Percentiles rank a stretch among this genome's conserved stretches.
phyloP scores from a whole-genome alignment of 1,140 invertebrate genomes.

The Drosophila auraria region DNA sequence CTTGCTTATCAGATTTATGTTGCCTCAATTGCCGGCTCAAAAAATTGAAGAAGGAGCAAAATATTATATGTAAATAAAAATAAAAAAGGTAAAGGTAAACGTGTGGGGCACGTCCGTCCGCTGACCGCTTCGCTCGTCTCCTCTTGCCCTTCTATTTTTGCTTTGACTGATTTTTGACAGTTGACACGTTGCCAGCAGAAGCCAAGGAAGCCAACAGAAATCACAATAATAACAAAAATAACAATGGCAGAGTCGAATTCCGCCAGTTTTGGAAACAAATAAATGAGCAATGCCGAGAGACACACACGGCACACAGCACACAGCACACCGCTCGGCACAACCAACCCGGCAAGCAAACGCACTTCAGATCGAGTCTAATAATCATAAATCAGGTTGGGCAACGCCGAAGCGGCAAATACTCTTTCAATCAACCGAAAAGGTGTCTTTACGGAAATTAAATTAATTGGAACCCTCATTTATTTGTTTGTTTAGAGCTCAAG shows the following conservation, averaged over 20 bases:
- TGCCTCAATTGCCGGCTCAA: conserved; percentile 64
- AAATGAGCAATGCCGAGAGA: conserved; percentile 38
- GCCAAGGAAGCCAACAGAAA: conserved; percentile 27
- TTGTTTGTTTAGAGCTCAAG: neutral
- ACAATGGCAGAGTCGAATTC: conserved; percentile 16
- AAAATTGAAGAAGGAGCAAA: neutral
- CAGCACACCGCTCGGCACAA: neutral
- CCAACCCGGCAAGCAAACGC: conserved; percentile 17
- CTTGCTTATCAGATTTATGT: conserved; percentile 78
- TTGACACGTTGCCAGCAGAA: conserved; percentile 76
- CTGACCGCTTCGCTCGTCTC: neutral
- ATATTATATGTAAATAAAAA: conserved; percentile 4
- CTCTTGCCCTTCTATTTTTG: conserved; percentile 43
- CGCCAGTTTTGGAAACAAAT: conserved; percentile 19
- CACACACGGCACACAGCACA: neutral
- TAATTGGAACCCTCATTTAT: neutral
- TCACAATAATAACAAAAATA: conserved; percentile 31
- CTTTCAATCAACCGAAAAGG: neutral
- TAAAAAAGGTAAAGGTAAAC: conserved; percentile 7
- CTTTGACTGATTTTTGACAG: conserved; percentile 81
- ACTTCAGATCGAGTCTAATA: conserved; percentile 5
- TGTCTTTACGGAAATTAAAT: neutral
- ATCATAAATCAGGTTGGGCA: neutral
- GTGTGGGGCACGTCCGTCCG: conserved; percentile 32
- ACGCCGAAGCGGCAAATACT: neutral